Evolutionary conservation across 1,140 invertebrate species (phyloP), one percentile per base, ranked within the genome.

Genomic region (Tetramorium simillimum): DNA sequence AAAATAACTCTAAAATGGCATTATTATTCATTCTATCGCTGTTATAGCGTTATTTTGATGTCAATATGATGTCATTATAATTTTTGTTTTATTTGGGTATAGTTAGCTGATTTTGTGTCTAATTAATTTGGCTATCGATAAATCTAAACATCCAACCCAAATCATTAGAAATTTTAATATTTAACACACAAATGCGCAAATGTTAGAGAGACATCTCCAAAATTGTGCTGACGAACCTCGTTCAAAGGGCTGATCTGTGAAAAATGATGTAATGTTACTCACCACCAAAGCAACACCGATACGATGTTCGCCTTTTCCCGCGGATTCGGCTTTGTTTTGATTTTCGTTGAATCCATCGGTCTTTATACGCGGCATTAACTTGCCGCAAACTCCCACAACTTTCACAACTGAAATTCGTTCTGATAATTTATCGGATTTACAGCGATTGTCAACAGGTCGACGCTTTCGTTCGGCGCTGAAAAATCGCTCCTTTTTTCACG

Each of bases 281-380:
- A 93, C 93, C 92, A 93, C 92, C 93, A 94, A 6, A 92, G 33
- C 24, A 94, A 65, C 2, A 93, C 86, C 6, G 93, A 93, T 0
- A 94, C 0, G 9, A 89, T 21, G 21, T 88, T 93, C 2, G 93
- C 91, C 21, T 86, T 91, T 53, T 90, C 92, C 18, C 92, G 86
- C n/a, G 93, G 93, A 88, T 94, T 94, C 6, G 92, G 91, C 16
- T 87, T 89, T 65, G 67, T 81, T 6, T 72, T 91, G 40, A 43
- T 56, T 81, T 86, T 92, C 51, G 82, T 91, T 7, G 89, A 58
- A 53, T 94, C 93, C 93, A 94, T 94, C 10, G 49, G 81, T 40
- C 6, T 40, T 58, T 53, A 10, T 4, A 2, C 40, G 6, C 43
- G 14, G 69, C 89, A 90, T 90, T 78, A 89, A 90, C 43, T 56